Evolutionary conservation across 2,888 invertebrate genomes (phyloP).

Genomic region (Sarcophaga caerulescens): DNA sequence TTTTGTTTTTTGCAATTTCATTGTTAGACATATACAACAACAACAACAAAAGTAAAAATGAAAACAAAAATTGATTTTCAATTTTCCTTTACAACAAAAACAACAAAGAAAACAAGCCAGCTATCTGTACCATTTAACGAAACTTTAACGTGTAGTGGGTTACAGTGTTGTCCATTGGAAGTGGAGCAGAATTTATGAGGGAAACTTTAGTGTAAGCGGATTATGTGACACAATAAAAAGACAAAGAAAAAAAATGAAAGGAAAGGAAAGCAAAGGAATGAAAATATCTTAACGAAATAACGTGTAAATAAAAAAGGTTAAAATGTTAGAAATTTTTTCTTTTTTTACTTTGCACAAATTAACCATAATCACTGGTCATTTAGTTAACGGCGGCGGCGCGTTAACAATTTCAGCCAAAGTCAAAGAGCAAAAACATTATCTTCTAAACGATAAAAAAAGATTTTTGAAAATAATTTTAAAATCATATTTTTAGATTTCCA

Average conservation of each 20-base stretch:
- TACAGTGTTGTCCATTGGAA: conserved; percentile 21
- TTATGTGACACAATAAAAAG: conserved; percentile 49
- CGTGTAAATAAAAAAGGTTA: conserved; percentile 23
- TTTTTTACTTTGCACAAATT: conserved; percentile 33
- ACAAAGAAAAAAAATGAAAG: background rate
- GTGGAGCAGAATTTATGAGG: conserved; percentile 50
- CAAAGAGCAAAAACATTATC: conserved; percentile 31
- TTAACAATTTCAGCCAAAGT: background rate
- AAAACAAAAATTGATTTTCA: conserved; percentile 10
- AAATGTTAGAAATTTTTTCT: background rate
- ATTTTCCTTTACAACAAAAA: conserved; percentile 7
- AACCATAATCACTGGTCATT: conserved; percentile 27
- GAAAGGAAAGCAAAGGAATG: background rate
- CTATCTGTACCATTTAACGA: background rate
- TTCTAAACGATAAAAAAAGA: background rate
- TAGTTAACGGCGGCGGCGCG: background rate
- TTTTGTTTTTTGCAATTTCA: conserved; percentile 48
- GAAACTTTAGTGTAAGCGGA: conserved; percentile 30
- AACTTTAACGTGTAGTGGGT: background rate
- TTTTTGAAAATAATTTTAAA: background rate
- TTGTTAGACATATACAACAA: background rate
- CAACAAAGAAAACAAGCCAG: background rate
- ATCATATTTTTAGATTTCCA: background rate
- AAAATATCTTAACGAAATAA: background rate
- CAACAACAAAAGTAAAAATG: background rate